Evolutionary conservation across 2,113 vertebrate species (phyloP), one percentile per base, ranked within the genome.

Genomic region (Malaclemys terrapin): DNA sequence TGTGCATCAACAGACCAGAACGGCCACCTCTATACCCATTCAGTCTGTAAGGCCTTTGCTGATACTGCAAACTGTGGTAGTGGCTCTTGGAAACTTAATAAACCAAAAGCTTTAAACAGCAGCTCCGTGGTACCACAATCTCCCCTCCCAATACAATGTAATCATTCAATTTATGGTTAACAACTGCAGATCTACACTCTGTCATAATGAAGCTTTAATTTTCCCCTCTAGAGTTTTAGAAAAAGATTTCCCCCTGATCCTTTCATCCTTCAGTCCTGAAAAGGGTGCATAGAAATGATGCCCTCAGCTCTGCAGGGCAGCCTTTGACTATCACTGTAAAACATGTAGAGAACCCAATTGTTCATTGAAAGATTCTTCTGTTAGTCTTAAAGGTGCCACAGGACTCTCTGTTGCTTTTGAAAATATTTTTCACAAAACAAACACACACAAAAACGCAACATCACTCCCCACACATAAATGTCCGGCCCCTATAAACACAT

Each of bases 151-250:
- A 91, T 84, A 49, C 11, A 93, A 79, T 31, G 1, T 14, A 82
- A 78, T 84, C 3, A 35, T 65, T 82, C 12, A 10, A 87, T 91
- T 88, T 24, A 54, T 1, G 20, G 10, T 93, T 83, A 57, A 62
- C 84, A 82, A 69, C 2, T 5, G 11, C 53, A 91, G 72, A 5
- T 72, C n/a, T 38, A 79, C 83, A 82, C 27, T 82, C 62, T 90
- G 50, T 42, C 47, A 80, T 84, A 90, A 82, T 87, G 88, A 91
- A 95, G 20, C 6, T 84, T 90, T 95, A 57, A 87, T 96, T 89
- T 97, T 93, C 52, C 76, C 82, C 80, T 89, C 50, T 76, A 91
- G 84, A 94, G 5, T 29, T 90, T 94, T 90, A 91, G 10, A 93
- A 76, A 75, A 75, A 83, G 57, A 49, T 69, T 87, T 91, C 89